Percentiles rank a stretch among this genome's conserved stretches.
Evolutionary conservation across 2,888 invertebrate genomes (phyloP).

Genomic region (Aporophyla nigra): DNA sequence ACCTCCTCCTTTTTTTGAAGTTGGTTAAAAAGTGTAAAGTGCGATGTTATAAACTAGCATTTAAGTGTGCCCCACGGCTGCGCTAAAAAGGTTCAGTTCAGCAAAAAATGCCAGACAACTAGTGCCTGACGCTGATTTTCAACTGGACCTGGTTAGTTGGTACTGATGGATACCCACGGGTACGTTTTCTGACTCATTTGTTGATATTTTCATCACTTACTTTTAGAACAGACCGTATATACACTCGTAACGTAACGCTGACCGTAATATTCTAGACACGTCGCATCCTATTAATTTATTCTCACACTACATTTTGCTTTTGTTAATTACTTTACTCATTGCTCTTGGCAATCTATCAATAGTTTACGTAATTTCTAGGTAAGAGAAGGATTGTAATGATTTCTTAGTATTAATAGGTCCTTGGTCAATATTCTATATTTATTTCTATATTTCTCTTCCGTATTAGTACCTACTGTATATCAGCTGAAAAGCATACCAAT

Average conservation of each 20-base stretch:
- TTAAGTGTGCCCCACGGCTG: too few species aligned
- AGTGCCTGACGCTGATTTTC: too few species aligned
- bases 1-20: too few species aligned
- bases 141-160: too few species aligned
- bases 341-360: slow-evolving; percentile 50
- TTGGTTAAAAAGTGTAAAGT: too few species aligned
- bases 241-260: neutral
- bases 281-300: slow-evolving; percentile 48
- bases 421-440: slow-evolving; percentile 25
- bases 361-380: slow-evolving; percentile 44
- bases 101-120: too few species aligned
- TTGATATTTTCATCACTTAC: too few species aligned
- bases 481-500: neutral
- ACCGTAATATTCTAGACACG: slow-evolving; percentile 18
- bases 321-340: slow-evolving; percentile 50
- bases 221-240: neutral
- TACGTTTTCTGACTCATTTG: too few species aligned
- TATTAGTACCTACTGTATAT: neutral
- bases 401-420: slow-evolving; percentile 32
- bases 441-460: neutral
- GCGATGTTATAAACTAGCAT: too few species aligned
- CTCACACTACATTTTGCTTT: slow-evolving; percentile 47
- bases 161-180: too few species aligned
- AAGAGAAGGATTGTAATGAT: slow-evolving; percentile 25
- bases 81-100: too few species aligned